Evolutionary conservation across 2,113 vertebrate genomes (phyloP), one percentile per base, ranked within the genome.

Genomic region (Electrona antarctica): DNA sequence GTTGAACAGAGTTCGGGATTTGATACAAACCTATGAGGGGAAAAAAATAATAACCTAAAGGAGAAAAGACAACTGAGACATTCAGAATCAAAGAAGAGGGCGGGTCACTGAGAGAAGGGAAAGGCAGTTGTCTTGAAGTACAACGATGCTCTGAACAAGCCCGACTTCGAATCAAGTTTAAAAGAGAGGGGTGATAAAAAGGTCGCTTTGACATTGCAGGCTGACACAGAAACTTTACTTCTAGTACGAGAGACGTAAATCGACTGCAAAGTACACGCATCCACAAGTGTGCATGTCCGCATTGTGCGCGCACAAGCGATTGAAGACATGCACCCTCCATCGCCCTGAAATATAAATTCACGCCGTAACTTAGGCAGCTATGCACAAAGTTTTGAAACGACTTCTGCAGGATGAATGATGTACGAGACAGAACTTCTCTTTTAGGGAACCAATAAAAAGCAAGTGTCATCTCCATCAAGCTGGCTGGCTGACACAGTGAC

Each of bases 391-490:
- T 87, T 83, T 76, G 67, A 64, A 80, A 72, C 55, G 67, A 52
- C 69, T 75, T 81, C 66, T 41, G 33, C 4, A 41, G 7, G 9
- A 65, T 57, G 71, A 81, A 85, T 85, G 79, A 85, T 90, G 86
- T 76, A 85, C 5, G 74, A 80, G 72, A 74, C 74, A 65, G 72
- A 79, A 81, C 68, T 74, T 84, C 76, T 79, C 67, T 80, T 83
- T 81, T 68, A 86, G 65, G 74, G 64, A 71, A 67, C 71, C 69
- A 83, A 81, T 85, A 87, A 87, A 84, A 64, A 21, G 45, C 61
- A 66, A 66, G 81, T 73, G 82, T 83, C 76, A 82, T 76, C 74
- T 83, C 80, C 67, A 83, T 86, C 83, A 84, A 79, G 47, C 46
- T 50, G 71, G 70, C 60, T 69, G 71, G 67, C 58, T 73, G 51